Evolutionary conservation across 2,888 invertebrate species (phyloP).

Genomic region (Neria commutata): DNA sequence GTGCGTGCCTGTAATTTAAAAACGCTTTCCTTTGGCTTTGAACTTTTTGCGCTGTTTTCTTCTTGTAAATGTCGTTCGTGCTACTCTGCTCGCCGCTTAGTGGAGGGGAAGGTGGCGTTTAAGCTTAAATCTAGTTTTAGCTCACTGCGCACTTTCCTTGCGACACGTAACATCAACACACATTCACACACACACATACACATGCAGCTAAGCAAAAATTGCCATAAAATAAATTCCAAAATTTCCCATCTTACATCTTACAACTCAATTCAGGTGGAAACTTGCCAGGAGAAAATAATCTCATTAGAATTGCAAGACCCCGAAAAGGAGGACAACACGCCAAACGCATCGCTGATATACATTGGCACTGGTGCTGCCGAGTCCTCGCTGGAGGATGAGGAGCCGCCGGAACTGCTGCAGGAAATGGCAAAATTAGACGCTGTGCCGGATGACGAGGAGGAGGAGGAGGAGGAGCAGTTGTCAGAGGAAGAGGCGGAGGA

Average conservation of each 20-base stretch:
- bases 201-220: not conserved
- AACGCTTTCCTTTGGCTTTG: no score
- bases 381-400: slow-evolving; percentile 38
- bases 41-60: not conserved
- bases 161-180: not conserved
- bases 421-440: slow-evolving; percentile 23
- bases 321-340: slow-evolving; percentile 46
- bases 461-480: slow-evolving; percentile 39
- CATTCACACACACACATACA: no score
- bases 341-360: slow-evolving; percentile 29
- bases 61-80: not conserved
- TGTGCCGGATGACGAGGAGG: slow-evolving; percentile 5
- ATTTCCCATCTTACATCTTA: slow-evolving; percentile 45
- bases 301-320: slow-evolving; percentile 79
- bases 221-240: slow-evolving; percentile 28
- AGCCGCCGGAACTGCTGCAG: slow-evolving; percentile 31
- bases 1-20: no score
- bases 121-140: no score
- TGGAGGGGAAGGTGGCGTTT: no score
- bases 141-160: no score
- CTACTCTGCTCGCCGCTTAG: not conserved
- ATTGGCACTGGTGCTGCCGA: slow-evolving; percentile 22
- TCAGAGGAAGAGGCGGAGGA: slow-evolving; percentile 24
- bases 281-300: slow-evolving; percentile 89
- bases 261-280: slow-evolving; percentile 73